phyloP scores from a whole-genome alignment of 2,888 invertebrate species.

The Cryptocephalus primarius region DNA sequence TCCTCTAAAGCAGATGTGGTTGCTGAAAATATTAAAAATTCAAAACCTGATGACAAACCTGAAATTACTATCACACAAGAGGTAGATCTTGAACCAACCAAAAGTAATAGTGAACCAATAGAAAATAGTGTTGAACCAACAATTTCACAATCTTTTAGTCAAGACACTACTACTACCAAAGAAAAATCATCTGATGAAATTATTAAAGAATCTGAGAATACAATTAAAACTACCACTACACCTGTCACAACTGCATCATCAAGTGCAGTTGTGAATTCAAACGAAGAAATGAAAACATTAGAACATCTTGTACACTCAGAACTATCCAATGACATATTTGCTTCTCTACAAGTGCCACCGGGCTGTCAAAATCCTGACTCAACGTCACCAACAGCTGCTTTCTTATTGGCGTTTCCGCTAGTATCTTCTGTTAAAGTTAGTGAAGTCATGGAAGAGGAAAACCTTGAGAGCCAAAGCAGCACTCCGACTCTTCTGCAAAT shows the following conservation, averaged over 20 bases:
- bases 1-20: too few relatives aligned
- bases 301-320: constrained; percentile 38
- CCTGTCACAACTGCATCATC: background rate
- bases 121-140: background rate
- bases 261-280: background rate
- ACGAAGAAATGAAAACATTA: constrained; percentile 15
- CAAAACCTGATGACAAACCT: background rate
- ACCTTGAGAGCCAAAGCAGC: constrained; percentile 35
- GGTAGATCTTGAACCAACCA: background rate
- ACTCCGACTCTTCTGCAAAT: constrained; percentile 40
- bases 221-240: background rate
- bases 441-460: constrained; percentile 44
- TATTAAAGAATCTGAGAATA: background rate
- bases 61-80: background rate
- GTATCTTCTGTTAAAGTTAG: constrained; percentile 50
- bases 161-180: background rate
- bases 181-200: background rate
- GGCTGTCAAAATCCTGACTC: constrained; percentile 47
- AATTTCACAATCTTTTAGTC: background rate
- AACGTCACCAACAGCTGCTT: constrained; percentile 66
- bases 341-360: constrained; percentile 45
- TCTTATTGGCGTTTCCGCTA: constrained; percentile 62
- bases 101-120: background rate
- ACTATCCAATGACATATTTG: constrained; percentile 49
- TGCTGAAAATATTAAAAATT: too few relatives aligned